Percentiles rank a stretch among this genome's conserved stretches.
Evolutionary conservation across 2,113 vertebrate species (phyloP).

Genomic region (Parus major): DNA sequence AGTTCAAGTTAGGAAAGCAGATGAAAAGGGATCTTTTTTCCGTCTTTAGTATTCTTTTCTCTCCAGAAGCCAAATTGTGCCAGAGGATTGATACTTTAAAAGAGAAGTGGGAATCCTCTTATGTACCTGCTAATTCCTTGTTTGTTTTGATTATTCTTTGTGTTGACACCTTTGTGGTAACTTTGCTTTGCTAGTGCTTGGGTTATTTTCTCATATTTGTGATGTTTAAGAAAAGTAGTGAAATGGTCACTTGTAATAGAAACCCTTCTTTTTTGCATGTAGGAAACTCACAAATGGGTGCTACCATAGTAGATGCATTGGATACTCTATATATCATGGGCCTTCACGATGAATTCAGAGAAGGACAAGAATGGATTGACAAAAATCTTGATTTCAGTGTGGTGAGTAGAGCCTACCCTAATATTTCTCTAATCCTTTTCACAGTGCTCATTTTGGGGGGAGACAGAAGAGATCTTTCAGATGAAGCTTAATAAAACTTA

Average conservation of each 20-base stretch:
- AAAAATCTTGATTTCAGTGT: constrained; percentile 95
- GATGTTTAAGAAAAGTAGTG: neutral
- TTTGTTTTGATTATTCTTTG: neutral
- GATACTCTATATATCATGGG: constrained; percentile 99
- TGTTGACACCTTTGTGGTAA: neutral
- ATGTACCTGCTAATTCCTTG: neutral
- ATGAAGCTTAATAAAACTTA: neutral
- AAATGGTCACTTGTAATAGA: constrained; percentile 24
- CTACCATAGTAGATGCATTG: constrained; percentile 95
- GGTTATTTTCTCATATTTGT: neutral
- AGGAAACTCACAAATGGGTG: constrained; percentile 97
- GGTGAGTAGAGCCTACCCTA: constrained; percentile 75
- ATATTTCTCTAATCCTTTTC: neutral
- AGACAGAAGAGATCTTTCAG: neutral
- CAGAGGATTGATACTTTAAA: neutral
- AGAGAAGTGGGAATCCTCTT: neutral
- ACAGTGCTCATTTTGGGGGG: neutral
- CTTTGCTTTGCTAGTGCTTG: neutral
- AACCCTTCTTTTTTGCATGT: constrained; percentile 16
- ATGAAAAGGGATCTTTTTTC: neutral
- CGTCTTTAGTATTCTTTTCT: neutral
- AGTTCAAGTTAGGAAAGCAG: neutral
- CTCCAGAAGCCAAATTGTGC: neutral
- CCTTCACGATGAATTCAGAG: constrained; percentile 93
- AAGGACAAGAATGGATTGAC: constrained; percentile 95